phyloP scores from a whole-genome alignment of 2,888 invertebrate genomes.

The Chalcis sispes region DNA sequence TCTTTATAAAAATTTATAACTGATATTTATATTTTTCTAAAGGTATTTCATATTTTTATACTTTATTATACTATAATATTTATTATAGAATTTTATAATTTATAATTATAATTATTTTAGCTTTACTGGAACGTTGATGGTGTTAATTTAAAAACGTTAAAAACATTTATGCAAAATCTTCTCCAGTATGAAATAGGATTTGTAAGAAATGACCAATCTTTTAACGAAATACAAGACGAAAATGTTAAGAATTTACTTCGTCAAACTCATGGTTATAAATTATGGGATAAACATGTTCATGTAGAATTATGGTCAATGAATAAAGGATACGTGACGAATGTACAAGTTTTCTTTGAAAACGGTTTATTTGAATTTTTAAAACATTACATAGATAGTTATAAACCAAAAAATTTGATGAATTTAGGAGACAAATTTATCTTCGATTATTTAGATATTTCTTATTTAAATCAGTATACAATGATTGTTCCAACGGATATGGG shows the following conservation, averaged over 20 bases:
- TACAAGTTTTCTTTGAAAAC: constrained; percentile 30
- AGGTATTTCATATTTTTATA: neutral
- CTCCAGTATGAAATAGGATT: neutral
- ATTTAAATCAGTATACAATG: constrained; percentile 63
- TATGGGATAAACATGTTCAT: constrained; percentile 57
- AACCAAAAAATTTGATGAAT: constrained; percentile 21
- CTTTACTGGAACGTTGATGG: constrained; percentile 61
- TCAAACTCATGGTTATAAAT: constrained; percentile 19
- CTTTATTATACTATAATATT: neutral
- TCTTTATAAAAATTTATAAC: neutral
- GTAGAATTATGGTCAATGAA: constrained; percentile 62
- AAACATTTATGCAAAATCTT: constrained; percentile 18
- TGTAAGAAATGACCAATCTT: neutral
- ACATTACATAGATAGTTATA: constrained; percentile 24
- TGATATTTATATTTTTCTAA: no score
- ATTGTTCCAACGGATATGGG: constrained; percentile 75
- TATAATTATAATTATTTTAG: constrained; percentile 54
- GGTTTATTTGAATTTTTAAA: constrained; percentile 13
- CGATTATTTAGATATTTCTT: constrained; percentile 61
- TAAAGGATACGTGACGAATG: constrained; percentile 49
- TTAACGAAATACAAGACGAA: constrained; percentile 51
- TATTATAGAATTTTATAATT: neutral
- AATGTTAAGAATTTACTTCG: constrained; percentile 60
- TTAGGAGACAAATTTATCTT: constrained; percentile 22
- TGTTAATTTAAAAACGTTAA: constrained; percentile 52